phyloP scores from a whole-genome alignment of 2,113 vertebrate species.

The Pachycephala philippinensis region DNA sequence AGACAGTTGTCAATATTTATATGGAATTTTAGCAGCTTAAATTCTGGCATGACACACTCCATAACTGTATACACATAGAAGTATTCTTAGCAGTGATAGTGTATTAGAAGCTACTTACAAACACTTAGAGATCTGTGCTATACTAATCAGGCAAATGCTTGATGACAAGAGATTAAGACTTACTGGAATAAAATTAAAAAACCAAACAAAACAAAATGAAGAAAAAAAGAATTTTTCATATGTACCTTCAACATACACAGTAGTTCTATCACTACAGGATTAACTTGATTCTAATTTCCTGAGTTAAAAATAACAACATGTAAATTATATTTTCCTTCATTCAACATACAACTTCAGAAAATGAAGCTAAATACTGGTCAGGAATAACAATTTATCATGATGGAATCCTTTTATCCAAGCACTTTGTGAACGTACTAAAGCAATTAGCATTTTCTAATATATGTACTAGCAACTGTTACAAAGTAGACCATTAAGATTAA shows the following conservation, averaged over 20 bases:
- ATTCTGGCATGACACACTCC: not conserved
- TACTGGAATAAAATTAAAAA: not conserved
- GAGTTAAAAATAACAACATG: not conserved
- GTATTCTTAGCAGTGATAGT: not conserved
- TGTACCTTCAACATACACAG: not conserved
- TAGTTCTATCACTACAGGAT: not conserved
- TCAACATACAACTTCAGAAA: not conserved
- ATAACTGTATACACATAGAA: not conserved
- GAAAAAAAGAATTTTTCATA: not conserved
- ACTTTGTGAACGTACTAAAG: not conserved
- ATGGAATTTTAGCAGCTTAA: not conserved
- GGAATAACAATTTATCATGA: not conserved
- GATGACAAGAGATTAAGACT: not conserved
- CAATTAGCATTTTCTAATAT: not conserved
- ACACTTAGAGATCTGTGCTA: not conserved
- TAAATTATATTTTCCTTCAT: not conserved
- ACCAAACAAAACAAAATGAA: rapidly evolving
- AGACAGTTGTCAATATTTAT: not conserved
- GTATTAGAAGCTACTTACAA: not conserved
- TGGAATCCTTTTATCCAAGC: not conserved
- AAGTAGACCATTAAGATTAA: not conserved
- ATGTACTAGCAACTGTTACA: not conserved
- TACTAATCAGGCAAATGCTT: not conserved
- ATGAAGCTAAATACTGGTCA: not conserved
- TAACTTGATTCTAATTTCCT: not conserved